A percentile compares a stretch with the other conserved stretches of the same genome.
Evolutionary conservation across 2,888 invertebrate genomes (phyloP).

Genomic region (Eumacrocentrus americanus): DNA sequence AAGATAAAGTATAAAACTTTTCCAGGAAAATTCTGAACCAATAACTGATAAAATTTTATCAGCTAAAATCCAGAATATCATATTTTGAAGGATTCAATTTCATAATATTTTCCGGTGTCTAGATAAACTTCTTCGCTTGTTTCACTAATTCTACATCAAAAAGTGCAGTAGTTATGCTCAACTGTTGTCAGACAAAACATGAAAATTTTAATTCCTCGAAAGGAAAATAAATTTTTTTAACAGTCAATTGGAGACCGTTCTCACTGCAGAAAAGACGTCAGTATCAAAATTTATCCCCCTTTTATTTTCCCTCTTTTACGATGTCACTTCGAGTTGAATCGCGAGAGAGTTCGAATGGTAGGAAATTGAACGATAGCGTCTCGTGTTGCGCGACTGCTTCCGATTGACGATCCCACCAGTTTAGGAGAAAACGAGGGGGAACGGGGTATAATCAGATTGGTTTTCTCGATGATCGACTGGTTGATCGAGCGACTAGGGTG

Average conservation of each 20-base stretch:
- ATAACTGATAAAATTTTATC: too few species aligned
- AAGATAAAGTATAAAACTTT: too few species aligned
- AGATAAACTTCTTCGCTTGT: too few species aligned
- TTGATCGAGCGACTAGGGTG: neutral
- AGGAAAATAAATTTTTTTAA: neutral
- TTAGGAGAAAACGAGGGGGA: slow-evolving; percentile 1
- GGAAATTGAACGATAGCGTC: slow-evolving; percentile 17
- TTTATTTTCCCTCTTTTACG: neutral
- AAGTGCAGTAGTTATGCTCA: neutral
- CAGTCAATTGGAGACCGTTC: neutral
- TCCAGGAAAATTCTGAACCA: too few species aligned
- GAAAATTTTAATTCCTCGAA: neutral
- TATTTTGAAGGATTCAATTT: too few species aligned
- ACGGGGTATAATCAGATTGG: slow-evolving; percentile 15
- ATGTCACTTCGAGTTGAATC: neutral
- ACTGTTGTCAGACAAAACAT: neutral
- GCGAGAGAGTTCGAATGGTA: neutral
- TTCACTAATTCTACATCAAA: too few species aligned
- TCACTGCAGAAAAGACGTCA: neutral
- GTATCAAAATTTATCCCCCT: neutral
- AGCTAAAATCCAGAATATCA: too few species aligned
- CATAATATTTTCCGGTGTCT: too few species aligned
- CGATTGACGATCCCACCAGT: neutral
- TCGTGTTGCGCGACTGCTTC: slow-evolving; percentile 10
- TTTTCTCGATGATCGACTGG: slow-evolving; percentile 13